Percentiles rank a stretch among this genome's conserved stretches.
phyloP scores from a whole-genome alignment of 2,888 invertebrate genomes.

The Lysandra bellargus region DNA sequence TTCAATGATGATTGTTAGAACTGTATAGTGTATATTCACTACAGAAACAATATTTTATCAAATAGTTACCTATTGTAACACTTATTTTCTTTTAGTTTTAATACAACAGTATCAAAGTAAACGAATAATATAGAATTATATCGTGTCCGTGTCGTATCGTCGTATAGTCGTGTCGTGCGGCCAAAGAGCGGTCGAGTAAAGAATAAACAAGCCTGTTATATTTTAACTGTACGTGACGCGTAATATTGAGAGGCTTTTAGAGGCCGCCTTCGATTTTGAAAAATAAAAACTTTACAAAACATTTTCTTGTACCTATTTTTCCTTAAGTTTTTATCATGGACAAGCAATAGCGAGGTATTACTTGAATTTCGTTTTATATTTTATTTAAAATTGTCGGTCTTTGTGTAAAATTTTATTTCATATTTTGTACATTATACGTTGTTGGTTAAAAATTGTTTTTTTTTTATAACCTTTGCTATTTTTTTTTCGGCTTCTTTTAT shows the following conservation, averaged over 20 bases:
- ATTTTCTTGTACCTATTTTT: not conserved
- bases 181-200: slow-evolving; percentile 32
- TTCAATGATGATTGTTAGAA: no score
- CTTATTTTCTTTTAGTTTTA: no score
- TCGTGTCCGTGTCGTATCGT: slow-evolving; percentile 32
- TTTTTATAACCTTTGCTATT: no score
- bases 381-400: not conserved
- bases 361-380: not conserved
- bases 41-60: no score
- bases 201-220: slow-evolving; percentile 39
- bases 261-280: slow-evolving; percentile 37
- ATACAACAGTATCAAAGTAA: not conserved
- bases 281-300: slow-evolving; percentile 16
- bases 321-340: slow-evolving; percentile 5
- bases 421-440: not conserved
- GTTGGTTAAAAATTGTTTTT: no score
- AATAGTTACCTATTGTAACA: no score
- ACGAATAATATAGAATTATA: not conserved
- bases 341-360: not conserved
- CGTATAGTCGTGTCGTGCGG: slow-evolving; percentile 13
- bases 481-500: no score
- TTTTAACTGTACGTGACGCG: slow-evolving; percentile 43
- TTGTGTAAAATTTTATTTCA: not conserved
- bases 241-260: slow-evolving; percentile 40
- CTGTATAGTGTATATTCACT: no score